phyloP scores from a whole-genome alignment of 2,113 vertebrate species.

The Chionodraco myersi region DNA sequence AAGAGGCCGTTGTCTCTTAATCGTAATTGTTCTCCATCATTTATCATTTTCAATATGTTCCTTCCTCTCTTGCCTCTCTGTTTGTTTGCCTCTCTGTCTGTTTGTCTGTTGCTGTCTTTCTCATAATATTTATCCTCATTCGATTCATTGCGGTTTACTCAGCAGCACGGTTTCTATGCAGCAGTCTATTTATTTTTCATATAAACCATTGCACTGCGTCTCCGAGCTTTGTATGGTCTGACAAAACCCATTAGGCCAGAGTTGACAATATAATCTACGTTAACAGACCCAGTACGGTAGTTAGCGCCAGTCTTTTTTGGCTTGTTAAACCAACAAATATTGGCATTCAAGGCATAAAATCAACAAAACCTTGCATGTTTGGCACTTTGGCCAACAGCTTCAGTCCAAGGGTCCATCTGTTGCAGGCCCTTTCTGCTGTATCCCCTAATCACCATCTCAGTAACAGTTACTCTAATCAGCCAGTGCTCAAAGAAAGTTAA shows the following conservation, averaged over 20 bases:
- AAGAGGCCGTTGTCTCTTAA: neutral
- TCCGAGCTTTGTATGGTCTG: slow-evolving; percentile 35
- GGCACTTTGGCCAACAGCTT: neutral
- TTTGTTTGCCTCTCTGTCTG: slow-evolving; percentile 24
- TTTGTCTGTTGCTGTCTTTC: slow-evolving; percentile 44
- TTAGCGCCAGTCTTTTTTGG: slow-evolving; percentile 10
- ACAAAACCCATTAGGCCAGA: slow-evolving; percentile 35
- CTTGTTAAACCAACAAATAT: slow-evolving; percentile 35
- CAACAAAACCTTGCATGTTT: slow-evolving; percentile 18
- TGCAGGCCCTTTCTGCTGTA: neutral
- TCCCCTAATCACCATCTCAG: neutral
- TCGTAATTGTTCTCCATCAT: neutral
- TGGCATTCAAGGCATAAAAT: slow-evolving; percentile 19
- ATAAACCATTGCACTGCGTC: slow-evolving; percentile 30
- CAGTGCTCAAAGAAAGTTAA: neutral
- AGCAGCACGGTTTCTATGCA: slow-evolving; percentile 10
- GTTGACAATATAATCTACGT: slow-evolving; percentile 44
- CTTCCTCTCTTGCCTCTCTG: slow-evolving; percentile 2
- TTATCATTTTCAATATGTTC: neutral
- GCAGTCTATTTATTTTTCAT: slow-evolving; percentile 47
- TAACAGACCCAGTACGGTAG: slow-evolving; percentile 31
- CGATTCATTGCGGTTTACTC: slow-evolving; percentile 59
- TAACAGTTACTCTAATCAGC: neutral
- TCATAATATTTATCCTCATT: slow-evolving; percentile 44
- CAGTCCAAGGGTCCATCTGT: slow-evolving; percentile 22